Base-by-base conservation (phyloP, 2,113 vertebrate genomes). In the Actenoides hombroni region DNA sequence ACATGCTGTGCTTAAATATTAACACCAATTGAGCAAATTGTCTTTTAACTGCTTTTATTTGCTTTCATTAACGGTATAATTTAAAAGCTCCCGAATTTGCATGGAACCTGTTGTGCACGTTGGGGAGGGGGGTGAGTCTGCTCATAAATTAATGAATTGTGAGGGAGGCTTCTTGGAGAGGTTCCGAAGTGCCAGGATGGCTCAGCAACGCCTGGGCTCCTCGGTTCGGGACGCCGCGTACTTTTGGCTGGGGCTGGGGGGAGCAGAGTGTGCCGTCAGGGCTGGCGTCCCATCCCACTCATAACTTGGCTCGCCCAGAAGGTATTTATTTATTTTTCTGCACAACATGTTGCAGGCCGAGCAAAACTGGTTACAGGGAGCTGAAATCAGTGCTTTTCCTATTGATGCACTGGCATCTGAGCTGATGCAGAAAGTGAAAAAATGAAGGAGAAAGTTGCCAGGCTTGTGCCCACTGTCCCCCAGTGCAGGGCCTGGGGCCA, bases 11-110 rank as follows among this genome's bases (percentile, higher is more conserved):
- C 97, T 98, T 98, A 98, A 98, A 98, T 98, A 98, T 98, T 98
- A 98, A 97, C 98, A 98, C 98, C 98, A 98, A 98, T 98, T 98
- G 98, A 98, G 98, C 97, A 98, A 98, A 98, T 98, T 98, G 98
- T 97, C 98, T 98, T 98, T 98, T 98, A 98, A 98, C 98, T 98
- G 98, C 98, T 88, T 98, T 98, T 98, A 98, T 98, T 98, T 98
- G 98, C 97, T 98, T 98, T 98, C 98, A 98, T 98, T 98, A 98
- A 98, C 95, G 81, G 97, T 95, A 98, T 98, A 98, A 98, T 98
- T 98, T 98, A 98, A 98, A 98, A 98, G 98, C 98, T 98, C 95
- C 96, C 89, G 40, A 96, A 98, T 98, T 98, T 98, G 97, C 98
- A 98, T 97, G 98, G 97, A 98, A 98, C 98, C 98, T 98, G 97